Evolutionary conservation across 2,113 vertebrate species (phyloP).

Genomic region (Mesocricetus auratus): DNA sequence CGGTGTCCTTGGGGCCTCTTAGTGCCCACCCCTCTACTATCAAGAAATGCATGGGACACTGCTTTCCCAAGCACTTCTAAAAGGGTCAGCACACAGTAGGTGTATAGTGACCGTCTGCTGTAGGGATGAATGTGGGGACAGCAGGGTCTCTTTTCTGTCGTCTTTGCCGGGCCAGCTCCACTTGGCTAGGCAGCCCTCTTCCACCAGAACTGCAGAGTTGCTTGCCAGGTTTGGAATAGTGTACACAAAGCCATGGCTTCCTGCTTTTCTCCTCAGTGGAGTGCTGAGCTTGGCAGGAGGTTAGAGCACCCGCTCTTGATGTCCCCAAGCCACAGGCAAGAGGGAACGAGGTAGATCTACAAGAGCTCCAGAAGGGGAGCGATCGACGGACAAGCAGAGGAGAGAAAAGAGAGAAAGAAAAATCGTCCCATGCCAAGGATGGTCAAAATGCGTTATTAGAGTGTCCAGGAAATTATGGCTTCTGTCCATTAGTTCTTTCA

Average conservation of each 20-base stretch:
- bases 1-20: not conserved
- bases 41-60: rapidly evolving
- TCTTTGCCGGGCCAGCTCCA: not conserved
- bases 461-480: slow-evolving; percentile 95
- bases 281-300: not conserved
- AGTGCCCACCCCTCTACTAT: rapidly evolving
- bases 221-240: not conserved
- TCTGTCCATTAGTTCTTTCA: slow-evolving; percentile 98
- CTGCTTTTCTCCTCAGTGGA: not conserved
- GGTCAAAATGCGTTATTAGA: slow-evolving; percentile 93
- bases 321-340: not conserved
- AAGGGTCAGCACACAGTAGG: not conserved
- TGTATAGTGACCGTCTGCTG: not conserved
- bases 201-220: rapidly evolving
- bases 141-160: not conserved
- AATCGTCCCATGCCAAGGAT: slow-evolving; percentile 82
- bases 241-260: not conserved
- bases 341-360: not conserved
- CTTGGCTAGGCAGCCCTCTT: rapidly evolving
- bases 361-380: not conserved
- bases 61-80: not conserved
- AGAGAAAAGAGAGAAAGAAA: slow-evolving; percentile 82
- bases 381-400: slow-evolving; percentile 18
- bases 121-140: not conserved
- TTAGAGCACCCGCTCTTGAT: not conserved